phyloP scores from a whole-genome alignment of 2,113 vertebrate species.

The Canis aureus region DNA sequence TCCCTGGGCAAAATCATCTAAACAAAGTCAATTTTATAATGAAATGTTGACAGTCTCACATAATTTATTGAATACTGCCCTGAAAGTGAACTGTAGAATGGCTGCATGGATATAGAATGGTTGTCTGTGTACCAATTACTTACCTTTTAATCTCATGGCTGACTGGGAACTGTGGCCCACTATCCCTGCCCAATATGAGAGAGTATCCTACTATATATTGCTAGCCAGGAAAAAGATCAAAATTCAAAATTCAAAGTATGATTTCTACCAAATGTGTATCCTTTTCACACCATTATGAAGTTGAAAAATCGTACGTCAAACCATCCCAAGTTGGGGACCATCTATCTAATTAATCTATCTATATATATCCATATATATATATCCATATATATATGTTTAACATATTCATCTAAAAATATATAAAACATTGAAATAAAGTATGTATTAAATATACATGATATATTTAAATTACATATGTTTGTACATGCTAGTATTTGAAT shows the following conservation, averaged over 20 bases:
- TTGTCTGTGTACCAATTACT: neutral
- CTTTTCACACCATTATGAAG: neutral
- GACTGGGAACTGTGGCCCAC: neutral
- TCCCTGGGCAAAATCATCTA: neutral
- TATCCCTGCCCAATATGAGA: neutral
- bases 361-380: neutral
- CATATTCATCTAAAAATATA: constrained; percentile 9
- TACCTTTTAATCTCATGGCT: neutral
- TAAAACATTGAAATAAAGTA: constrained; percentile 30
- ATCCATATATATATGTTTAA: neutral
- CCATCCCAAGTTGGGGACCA: neutral
- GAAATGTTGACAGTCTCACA: neutral
- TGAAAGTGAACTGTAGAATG: neutral
- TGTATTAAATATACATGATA: neutral
- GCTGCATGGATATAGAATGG: neutral
- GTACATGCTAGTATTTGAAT: neutral
- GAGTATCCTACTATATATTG: neutral
- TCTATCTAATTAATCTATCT: neutral
- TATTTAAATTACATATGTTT: constrained; percentile 44
- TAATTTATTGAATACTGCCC: neutral
- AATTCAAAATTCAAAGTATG: neutral
- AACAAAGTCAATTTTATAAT: neutral
- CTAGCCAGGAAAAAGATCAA: neutral
- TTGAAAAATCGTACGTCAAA: neutral
- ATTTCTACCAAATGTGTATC: neutral